Evolutionary conservation across 92 coral and sea anemone species (phyloP).

Genomic region (Epizoanthus illoricatus): DNA sequence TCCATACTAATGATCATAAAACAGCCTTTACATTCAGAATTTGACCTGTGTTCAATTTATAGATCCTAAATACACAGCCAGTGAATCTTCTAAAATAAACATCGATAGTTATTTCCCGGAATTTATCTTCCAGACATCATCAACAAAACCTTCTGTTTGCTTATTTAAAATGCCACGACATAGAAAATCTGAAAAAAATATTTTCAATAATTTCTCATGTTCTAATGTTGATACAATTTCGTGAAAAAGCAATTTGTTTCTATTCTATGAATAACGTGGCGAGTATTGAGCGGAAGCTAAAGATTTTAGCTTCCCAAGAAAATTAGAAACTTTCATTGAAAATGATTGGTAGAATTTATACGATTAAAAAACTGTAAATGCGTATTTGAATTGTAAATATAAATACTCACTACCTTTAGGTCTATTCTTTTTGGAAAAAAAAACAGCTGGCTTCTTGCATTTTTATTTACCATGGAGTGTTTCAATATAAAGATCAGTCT

Average conservation of each 20-base stretch:
- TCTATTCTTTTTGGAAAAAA: not conserved
- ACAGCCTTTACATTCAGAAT: too few species aligned
- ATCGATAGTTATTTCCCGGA: not conserved
- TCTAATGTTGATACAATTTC: too few species aligned
- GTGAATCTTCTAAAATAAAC: conserved; percentile 4
- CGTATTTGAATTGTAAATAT: not conserved
- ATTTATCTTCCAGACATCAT: not conserved
- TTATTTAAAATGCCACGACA: not conserved
- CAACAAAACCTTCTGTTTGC: not conserved
- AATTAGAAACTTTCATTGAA: not conserved
- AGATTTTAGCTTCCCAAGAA: not conserved
- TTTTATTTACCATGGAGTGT: not conserved
- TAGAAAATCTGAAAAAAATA: too few species aligned
- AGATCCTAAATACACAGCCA: not conserved
- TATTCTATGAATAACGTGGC: not conserved
- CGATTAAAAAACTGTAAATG: not conserved
- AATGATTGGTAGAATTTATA: conserved; percentile 11
- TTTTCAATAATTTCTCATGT: too few species aligned
- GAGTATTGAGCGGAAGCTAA: not conserved
- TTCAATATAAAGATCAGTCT: not conserved
- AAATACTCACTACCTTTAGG: not conserved
- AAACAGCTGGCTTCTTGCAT: conserved; percentile 14
- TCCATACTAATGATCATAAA: too few species aligned
- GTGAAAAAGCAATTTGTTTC: not conserved
- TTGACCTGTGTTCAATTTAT: not conserved